Percentiles rank a stretch among this genome's conserved stretches.
Conservation (phyloP, 2,888 invertebrate genomes). For the Cheilosia pagana region DNA sequence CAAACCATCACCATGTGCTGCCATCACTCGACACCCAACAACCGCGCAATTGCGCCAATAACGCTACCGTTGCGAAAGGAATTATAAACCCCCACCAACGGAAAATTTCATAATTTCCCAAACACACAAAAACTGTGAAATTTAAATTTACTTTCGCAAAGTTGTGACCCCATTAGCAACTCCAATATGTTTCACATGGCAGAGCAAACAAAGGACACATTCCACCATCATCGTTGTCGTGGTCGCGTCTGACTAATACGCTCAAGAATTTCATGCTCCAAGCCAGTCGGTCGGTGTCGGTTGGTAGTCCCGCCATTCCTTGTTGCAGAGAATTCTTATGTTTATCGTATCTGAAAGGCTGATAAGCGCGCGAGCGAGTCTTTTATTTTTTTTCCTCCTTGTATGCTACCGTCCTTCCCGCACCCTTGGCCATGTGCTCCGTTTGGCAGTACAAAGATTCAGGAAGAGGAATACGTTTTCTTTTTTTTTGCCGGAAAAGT, state of each 20-base stretch:
- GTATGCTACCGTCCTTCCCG: background rate
- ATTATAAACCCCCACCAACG: background rate
- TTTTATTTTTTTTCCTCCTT: background rate
- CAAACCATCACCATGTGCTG: no score
- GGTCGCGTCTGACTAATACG: conserved; percentile 55
- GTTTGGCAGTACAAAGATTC: conserved; percentile 29
- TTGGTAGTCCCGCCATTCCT: conserved; percentile 11
- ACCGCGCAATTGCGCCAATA: background rate
- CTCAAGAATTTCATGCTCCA: conserved; percentile 50
- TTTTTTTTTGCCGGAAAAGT: conserved; percentile 15
- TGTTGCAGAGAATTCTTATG: conserved; percentile 34
- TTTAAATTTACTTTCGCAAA: conserved; percentile 65
- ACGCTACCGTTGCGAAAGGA: no score
- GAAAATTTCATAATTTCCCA: conserved; percentile 12
- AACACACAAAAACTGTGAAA: conserved; percentile 34
- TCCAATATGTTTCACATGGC: conserved; percentile 63
- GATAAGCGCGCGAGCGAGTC: conserved; percentile 35
- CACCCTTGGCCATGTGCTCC: background rate
- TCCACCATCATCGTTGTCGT: conserved; percentile 30
- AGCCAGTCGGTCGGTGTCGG: background rate
- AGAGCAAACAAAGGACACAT: conserved; percentile 66
- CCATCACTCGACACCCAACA: no score
- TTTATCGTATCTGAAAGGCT: conserved; percentile 28
- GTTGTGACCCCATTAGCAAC: conserved; percentile 69
- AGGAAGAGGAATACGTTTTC: conserved; percentile 13